Evolutionary conservation across 2,888 invertebrate species (phyloP).

Genomic region (Leptura quadrifasciata): DNA sequence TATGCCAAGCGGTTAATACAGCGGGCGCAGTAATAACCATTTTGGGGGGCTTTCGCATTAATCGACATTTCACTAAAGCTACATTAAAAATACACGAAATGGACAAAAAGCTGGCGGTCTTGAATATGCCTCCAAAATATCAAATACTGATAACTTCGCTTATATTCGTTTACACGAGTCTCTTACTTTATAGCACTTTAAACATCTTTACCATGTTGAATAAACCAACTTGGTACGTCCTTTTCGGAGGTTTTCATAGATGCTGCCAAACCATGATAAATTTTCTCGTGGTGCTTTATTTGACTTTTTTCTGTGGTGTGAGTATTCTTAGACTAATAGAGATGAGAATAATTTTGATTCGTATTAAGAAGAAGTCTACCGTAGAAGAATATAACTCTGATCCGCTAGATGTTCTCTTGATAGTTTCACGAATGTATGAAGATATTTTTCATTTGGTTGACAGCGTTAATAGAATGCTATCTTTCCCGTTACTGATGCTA

Average conservation of each 20-base stretch:
- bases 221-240: neutral
- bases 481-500: slow-evolving; percentile 21
- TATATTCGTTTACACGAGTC: neutral
- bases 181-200: neutral
- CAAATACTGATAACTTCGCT: slow-evolving; percentile 1
- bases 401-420: slow-evolving; percentile 13
- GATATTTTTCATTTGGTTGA: slow-evolving; percentile 11
- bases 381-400: neutral
- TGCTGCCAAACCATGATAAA: slow-evolving; percentile 20
- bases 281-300: slow-evolving; percentile 6
- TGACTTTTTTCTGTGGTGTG: slow-evolving; percentile 9
- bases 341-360: slow-evolving; percentile 18
- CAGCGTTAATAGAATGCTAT: slow-evolving; percentile 19
- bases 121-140: slow-evolving; percentile 17
- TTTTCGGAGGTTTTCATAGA: neutral
- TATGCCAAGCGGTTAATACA: neutral
- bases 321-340: slow-evolving; percentile 4
- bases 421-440: slow-evolving; percentile 21
- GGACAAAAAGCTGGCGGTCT: neutral
- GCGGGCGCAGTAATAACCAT: neutral
- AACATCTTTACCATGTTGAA: neutral
- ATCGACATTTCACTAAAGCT: slow-evolving; percentile 11
- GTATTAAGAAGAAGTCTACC: slow-evolving; percentile 12
- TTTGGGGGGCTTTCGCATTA: neutral
- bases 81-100: neutral